A percentile compares a stretch with the other conserved stretches of the same genome.
Evolutionary conservation across 2,113 vertebrate genomes (phyloP).

Genomic region (Salvelinus namaycush): DNA sequence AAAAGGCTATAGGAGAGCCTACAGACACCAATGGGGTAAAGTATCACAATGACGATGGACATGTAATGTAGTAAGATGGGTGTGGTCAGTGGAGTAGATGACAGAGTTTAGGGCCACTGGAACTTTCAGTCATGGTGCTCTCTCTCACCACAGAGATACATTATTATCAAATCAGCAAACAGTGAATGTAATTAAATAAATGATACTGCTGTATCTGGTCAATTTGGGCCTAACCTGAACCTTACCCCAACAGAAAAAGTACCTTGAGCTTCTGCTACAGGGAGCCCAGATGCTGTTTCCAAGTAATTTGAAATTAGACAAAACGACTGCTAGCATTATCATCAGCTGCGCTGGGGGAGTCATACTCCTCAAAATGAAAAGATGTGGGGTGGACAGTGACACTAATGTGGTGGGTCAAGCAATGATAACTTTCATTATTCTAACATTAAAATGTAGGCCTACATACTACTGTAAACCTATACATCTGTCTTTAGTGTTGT

Average conservation of each 20-base stretch:
- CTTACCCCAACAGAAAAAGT: background rate
- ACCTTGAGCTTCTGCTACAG: background rate
- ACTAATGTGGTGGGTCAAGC: background rate
- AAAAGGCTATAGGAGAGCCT: constrained; percentile 21
- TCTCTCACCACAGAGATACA: background rate
- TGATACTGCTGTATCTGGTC: no score
- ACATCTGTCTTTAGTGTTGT: no score
- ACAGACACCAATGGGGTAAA: constrained; percentile 33
- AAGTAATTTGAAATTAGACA: background rate
- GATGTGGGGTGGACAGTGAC: background rate
- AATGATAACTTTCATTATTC: background rate
- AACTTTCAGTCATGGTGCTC: background rate
- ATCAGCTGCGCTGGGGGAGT: background rate
- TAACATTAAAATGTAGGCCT: no score
- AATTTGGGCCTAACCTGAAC: background rate
- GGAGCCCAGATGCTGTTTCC: background rate
- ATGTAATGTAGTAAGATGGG: no score
- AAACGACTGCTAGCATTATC: background rate
- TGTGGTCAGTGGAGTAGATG: background rate
- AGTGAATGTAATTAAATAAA: no score
- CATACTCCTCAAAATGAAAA: background rate
- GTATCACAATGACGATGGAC: background rate
- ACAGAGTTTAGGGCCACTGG: background rate
- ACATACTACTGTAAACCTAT: no score
- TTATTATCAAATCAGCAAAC: no score